These are phyloP conservation scores for Vidua macroura DNA, from an alignment of 2,113 vertebrate species.

Conservation along the genomic window DNA sequence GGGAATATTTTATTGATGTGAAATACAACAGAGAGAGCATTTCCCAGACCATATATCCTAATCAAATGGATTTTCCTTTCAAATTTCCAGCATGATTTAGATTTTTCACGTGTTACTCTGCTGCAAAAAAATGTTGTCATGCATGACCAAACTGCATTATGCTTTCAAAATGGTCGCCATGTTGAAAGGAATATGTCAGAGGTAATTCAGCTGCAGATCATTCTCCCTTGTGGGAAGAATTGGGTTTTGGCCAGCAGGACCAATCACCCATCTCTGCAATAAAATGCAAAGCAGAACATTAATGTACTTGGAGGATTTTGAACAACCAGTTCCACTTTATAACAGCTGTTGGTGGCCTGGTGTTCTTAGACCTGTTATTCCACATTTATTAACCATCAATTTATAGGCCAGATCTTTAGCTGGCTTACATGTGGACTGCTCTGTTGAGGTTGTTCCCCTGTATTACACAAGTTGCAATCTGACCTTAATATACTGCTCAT, in stretches of 20 bases:
- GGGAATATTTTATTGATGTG: neutral
- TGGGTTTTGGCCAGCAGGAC: neutral
- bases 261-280: neutral
- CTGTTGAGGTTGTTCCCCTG: neutral
- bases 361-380: neutral
- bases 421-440: neutral
- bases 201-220: neutral
- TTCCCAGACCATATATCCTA: neutral
- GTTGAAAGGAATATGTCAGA: neutral
- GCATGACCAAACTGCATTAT: neutral
- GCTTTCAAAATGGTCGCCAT: neutral
- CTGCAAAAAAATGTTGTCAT: neutral
- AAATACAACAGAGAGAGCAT: neutral
- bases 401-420: neutral
- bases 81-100: neutral
- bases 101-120: neutral
- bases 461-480: neutral
- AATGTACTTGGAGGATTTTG: neutral
- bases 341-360: neutral
- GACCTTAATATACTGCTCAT: neutral
- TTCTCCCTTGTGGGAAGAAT: neutral
- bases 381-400: neutral
- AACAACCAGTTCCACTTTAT: neutral
- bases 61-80: slow-evolving; percentile 15
- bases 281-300: neutral